Evolutionary conservation across 2,888 invertebrate species (phyloP), one percentile per base, ranked within the genome.

Genomic region (Acrocera orbiculus): DNA sequence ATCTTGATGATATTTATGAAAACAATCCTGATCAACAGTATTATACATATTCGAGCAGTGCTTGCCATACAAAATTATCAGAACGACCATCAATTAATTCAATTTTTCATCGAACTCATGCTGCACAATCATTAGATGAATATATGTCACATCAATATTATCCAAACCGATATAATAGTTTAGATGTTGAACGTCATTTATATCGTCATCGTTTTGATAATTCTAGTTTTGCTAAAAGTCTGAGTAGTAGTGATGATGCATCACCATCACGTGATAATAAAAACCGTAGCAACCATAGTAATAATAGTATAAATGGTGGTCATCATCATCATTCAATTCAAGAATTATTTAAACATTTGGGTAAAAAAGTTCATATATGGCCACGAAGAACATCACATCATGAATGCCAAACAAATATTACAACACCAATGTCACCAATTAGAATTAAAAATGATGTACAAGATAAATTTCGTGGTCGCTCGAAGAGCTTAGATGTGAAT

Each of bases 331-430:
- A 77, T 55, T 72, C 78, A 16, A 77, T 82, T 47, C 79, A 80
- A 48, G 81, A 81, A 48, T 58, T 82, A 54, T 72, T 82, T 32
- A 67, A 76, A 44, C 73, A 76, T 47, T 77, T 81, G 44, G 73
- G 78, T 16, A 76, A 79, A 51, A 76, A 75, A 53, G 67, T 81
- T 31, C 74, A 76, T 16, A 68, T 76, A 45, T 80, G 79, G 69
- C 66, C 79, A 28, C 70, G 72, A 27, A 71, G 70, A 40, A 66
- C 64, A 32, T 59, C 58, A 34, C 45, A 58, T 17, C 61, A 64
- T 13, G 61, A 58, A 39, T 63, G 57, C 38, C 24, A 23, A n/a
- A 22, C 25, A 5, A 30, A 29, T 30, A 26, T 25, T 25, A 24
- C 24, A 17, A 30, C 30, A 4, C 54, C 56, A 32, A 3, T 23